These are phyloP conservation scores for Drosophila phalerata DNA, from an alignment of 2,888 invertebrate genomes.

Conservation along the genomic window DNA sequence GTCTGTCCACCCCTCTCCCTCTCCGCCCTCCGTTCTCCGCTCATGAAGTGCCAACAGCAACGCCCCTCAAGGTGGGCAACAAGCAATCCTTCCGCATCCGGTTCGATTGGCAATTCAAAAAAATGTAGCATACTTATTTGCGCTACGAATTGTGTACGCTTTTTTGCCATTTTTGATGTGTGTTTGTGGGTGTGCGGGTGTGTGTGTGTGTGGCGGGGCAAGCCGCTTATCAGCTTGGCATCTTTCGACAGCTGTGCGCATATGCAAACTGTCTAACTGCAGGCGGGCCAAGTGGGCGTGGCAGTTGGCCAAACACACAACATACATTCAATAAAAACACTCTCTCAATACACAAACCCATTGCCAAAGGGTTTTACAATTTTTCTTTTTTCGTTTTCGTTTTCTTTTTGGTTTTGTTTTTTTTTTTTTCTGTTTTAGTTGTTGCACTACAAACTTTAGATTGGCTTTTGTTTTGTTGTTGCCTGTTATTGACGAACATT, in stretches of 20 bases:
- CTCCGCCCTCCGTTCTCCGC: background rate
- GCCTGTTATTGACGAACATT: conserved; percentile 72
- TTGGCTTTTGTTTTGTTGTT: conserved; percentile 67
- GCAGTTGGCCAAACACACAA: background rate
- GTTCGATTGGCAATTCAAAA: conserved; percentile 40
- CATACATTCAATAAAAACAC: conserved; percentile 6
- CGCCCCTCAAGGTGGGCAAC: conserved; percentile 36
- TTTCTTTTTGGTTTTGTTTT: background rate
- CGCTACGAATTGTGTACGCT: conserved; percentile 51
- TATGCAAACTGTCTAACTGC: conserved; percentile 58
- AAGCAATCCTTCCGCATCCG: conserved; percentile 28
- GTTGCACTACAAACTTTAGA: conserved; percentile 60
- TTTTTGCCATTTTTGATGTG: conserved; percentile 30
- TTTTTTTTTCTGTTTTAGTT: conserved; percentile 4
- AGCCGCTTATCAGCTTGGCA: conserved; percentile 47
- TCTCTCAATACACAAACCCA: conserved; percentile 46
- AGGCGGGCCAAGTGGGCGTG: conserved; percentile 1
- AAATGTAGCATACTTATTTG: conserved; percentile 60
- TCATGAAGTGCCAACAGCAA: conserved; percentile 31
- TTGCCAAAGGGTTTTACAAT: conserved; percentile 42
- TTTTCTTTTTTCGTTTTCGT: conserved; percentile 9
- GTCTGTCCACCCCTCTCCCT: conserved; percentile 29
- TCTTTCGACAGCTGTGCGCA: conserved; percentile 70
- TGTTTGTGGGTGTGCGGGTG: background rate
- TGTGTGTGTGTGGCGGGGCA: conserved; percentile 2